A percentile compares a stretch with the other conserved stretches of the same genome.
phyloP scores from a whole-genome alignment of 2,113 vertebrate genomes.

The Anseranas semipalmata region DNA sequence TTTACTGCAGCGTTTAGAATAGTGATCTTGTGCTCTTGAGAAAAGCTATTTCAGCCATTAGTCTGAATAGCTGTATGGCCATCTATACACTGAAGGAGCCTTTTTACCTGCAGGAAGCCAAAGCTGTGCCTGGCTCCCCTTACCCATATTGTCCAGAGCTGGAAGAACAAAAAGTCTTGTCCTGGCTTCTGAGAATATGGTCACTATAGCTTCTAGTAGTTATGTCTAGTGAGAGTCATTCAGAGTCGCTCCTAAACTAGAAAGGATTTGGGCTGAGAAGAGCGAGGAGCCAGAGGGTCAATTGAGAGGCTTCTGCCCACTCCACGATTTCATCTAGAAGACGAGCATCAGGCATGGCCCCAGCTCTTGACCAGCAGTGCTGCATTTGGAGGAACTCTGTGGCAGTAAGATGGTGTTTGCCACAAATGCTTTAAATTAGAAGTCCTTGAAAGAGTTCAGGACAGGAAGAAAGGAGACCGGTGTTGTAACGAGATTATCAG shows the following conservation, averaged over 20 bases:
- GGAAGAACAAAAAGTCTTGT: background rate
- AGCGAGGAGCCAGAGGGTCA: background rate
- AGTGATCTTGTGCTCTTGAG: background rate
- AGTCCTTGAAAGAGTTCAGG: background rate
- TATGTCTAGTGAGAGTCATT: background rate
- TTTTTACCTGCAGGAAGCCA: background rate
- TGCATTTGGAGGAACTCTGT: accelerated
- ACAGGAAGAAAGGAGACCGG: background rate
- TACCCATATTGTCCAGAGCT: background rate
- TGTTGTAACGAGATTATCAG: background rate
- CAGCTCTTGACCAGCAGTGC: accelerated
- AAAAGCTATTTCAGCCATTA: background rate
- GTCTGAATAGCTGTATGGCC: background rate
- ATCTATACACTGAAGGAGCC: background rate
- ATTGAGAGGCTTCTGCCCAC: background rate
- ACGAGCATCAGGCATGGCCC: background rate
- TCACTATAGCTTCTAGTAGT: background rate
- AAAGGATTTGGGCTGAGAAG: background rate
- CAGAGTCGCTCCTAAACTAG: background rate
- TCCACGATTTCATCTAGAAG: background rate
- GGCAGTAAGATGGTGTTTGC: background rate
- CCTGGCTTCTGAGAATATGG: background rate
- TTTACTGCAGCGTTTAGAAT: background rate
- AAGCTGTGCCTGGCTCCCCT: background rate
- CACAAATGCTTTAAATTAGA: background rate